These are phyloP conservation scores for Zaprionus lachaisei DNA, from an alignment of 1,140 invertebrate species.

Conservation along the genomic window DNA sequence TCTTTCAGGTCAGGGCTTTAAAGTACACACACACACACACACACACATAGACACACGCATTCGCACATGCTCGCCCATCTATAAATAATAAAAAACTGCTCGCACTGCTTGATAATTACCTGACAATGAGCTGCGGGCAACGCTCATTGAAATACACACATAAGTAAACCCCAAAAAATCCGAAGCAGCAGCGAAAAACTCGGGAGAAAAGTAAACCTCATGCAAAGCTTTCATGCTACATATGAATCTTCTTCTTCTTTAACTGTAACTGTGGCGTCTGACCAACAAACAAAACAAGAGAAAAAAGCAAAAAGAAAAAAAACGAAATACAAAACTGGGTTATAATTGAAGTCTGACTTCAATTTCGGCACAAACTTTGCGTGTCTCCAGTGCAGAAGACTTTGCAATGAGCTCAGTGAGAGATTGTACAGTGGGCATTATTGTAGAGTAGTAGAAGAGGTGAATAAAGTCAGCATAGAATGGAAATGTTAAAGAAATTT, in stretches of 20 bases:
- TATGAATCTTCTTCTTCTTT: background rate
- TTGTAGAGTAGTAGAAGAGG: background rate
- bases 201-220: constrained; percentile 26
- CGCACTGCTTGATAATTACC: constrained; percentile 69
- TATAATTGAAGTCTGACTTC: constrained; percentile 72
- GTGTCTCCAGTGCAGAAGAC: constrained; percentile 39
- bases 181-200: constrained; percentile 30
- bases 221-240: background rate
- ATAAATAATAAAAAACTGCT: constrained; percentile 30
- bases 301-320: constrained; percentile 16
- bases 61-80: constrained; percentile 1
- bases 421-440: background rate
- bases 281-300: constrained; percentile 54
- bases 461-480: no score
- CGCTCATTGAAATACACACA: constrained; percentile 44
- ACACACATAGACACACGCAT: constrained; percentile 14
- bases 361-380: constrained; percentile 71
- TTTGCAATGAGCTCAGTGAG: background rate
- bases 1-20: constrained; percentile 79
- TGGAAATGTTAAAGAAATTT: no score
- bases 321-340: constrained; percentile 61
- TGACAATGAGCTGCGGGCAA: constrained; percentile 66
- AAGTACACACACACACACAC: constrained; percentile 52
- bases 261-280: constrained; percentile 19
- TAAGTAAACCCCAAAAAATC: constrained; percentile 29